Conservation (phyloP, 2,888 invertebrate genomes). For the Antheraea assamensis region DNA sequence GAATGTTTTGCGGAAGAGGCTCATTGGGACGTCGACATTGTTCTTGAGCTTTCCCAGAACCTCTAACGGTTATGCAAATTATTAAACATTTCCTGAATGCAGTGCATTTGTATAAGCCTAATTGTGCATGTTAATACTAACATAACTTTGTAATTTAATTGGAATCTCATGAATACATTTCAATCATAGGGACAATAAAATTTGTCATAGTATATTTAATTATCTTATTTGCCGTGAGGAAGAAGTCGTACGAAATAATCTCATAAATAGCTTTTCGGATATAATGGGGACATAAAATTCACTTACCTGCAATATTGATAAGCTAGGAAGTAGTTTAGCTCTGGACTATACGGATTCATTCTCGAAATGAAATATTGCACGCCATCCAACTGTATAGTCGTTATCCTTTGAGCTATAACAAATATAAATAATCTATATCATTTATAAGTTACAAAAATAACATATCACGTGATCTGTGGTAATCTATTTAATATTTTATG, state of each 20-base stretch:
- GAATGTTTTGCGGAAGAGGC: conserved; percentile 53
- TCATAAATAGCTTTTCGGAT: not conserved
- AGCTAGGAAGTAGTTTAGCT: conserved; percentile 92
- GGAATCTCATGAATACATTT: not conserved
- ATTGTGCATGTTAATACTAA: conserved; percentile 62
- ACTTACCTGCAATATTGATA: conserved; percentile 90
- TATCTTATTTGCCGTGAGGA: not conserved
- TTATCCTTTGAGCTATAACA: conserved; percentile 91
- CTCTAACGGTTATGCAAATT: conserved; percentile 75
- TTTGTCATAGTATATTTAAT: not conserved
- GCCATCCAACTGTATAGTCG: conserved; percentile 92
- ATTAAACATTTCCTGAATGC: conserved; percentile 67
- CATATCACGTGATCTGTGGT: not conserved
- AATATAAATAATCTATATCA: conserved; percentile 27
- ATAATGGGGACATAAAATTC: conserved; percentile 26
- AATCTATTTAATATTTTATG: not conserved
- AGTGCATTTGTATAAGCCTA: conserved; percentile 50
- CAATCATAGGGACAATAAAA: not conserved
- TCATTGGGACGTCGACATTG: conserved; percentile 57
- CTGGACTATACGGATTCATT: conserved; percentile 94
- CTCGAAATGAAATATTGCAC: conserved; percentile 93
- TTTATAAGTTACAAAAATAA: not conserved
- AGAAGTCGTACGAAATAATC: not conserved
- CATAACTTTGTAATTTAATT: conserved; percentile 34
- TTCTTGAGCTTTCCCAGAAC: conserved; percentile 64